Base-by-base conservation (phyloP, 2,113 vertebrate species). In the Nothocercus julius region DNA sequence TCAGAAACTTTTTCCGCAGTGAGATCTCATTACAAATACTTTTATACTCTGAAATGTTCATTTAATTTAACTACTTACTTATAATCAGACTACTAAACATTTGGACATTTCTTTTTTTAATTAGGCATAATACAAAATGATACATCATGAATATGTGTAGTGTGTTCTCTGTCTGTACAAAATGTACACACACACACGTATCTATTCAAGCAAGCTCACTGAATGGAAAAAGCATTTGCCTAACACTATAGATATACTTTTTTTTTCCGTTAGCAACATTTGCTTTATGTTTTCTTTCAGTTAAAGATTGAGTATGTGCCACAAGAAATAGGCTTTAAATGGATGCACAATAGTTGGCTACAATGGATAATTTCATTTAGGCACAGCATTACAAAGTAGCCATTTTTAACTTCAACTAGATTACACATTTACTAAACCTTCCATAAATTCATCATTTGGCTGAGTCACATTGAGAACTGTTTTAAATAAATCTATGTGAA, bases 401-500 rank as follows among this genome's bases (percentile, higher is more conserved):
- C 54, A 81, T 97, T 95, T 97, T 95, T 90, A 97, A 92, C 96
- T 92, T 91, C 77, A 95, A 68, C 73, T 96, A 64, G 88, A 95
- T 95, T 95, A 95, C 73, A 91, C 85, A 88, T 95, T 96, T 88
- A 68, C 77, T 82, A 96, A 91, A 82, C 30, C 86, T 87, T 96
- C 88, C 84, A 96, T 95, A 97, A 97, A 97, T 97, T 97, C 78
- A 96, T 97, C 95, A 97, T 96, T 89, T 87, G 73, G 87, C 82
- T 96, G 76, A 94, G 68, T 91, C 93, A 92, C 70, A 90, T 54
- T 77, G 77, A 96, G 87, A 92, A 77, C 80, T 82, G 95, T 90
- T 97, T 97, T 95, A 97, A 96, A 96, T 95, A 90, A 94, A 94
- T 96, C 93, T 97, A 91, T 96, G 77, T 91, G 61, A 95, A 97